Percentiles rank a stretch among this genome's conserved stretches.
phyloP scores from a whole-genome alignment of 2,888 invertebrate genomes.

The Lasioglossum calceatum region DNA sequence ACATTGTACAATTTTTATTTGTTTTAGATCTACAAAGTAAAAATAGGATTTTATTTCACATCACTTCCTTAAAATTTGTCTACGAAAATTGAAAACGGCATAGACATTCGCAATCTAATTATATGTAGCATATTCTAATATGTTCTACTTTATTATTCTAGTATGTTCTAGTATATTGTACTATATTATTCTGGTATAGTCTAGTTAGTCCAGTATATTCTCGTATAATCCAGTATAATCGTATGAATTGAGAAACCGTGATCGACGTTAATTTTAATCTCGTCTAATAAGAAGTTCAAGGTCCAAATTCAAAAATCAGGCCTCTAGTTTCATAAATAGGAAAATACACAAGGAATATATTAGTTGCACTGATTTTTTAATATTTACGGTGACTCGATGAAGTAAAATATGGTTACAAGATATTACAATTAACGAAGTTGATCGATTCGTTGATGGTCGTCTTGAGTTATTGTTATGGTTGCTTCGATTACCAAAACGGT shows the following conservation, averaged over 20 bases:
- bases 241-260: too few relatives aligned
- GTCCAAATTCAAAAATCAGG: too few relatives aligned
- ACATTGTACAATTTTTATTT: too few relatives aligned
- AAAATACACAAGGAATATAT: neutral
- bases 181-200: neutral
- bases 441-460: neutral
- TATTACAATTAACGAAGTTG: neutral
- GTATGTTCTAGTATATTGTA: neutral
- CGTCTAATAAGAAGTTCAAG: too few relatives aligned
- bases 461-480: neutral
- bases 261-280: too few relatives aligned
- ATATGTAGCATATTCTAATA: neutral
- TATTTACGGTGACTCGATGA: neutral
- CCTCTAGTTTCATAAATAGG: too few relatives aligned
- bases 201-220: neutral
- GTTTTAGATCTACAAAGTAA: too few relatives aligned
- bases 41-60: too few relatives aligned
- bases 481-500: neutral
- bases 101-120: too few relatives aligned
- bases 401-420: neutral
- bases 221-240: neutral
- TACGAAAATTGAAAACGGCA: too few relatives aligned
- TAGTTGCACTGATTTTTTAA: neutral
- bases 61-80: too few relatives aligned
- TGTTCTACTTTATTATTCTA: neutral